These are phyloP conservation scores for Tachysurus vachellii DNA, from an alignment of 2,113 vertebrate genomes.

Conservation along the genomic window DNA sequence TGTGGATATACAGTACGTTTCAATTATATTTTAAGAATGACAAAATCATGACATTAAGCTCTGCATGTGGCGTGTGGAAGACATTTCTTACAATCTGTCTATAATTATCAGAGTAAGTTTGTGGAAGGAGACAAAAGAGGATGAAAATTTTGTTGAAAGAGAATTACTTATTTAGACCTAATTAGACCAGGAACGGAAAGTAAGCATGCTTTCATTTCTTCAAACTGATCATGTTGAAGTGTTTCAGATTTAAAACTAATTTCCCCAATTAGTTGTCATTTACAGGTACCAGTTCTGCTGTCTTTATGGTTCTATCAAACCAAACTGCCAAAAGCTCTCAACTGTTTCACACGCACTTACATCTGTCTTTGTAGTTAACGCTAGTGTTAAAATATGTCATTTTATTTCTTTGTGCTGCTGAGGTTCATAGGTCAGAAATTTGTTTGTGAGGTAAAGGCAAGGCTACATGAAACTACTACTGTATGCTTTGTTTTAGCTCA, in stretches of 20 bases:
- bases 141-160: background rate
- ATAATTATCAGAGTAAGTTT: background rate
- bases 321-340: background rate
- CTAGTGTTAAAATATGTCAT: too few relatives aligned
- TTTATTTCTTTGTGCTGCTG: background rate
- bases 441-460: background rate
- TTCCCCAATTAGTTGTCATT: background rate
- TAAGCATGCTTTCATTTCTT: constrained; percentile 26
- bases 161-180: background rate
- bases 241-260: background rate
- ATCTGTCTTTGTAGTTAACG: background rate
- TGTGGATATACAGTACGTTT: background rate
- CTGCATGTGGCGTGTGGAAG: too few relatives aligned
- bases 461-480: background rate
- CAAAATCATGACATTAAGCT: background rate
- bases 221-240: background rate
- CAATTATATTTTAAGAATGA: too few relatives aligned
- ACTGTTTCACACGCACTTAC: background rate
- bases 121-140: background rate
- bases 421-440: background rate
- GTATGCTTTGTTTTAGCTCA: background rate
- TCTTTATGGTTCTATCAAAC: background rate
- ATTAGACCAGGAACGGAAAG: background rate
- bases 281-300: background rate
- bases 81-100: background rate